These are phyloP conservation scores for Bolinopsis microptera DNA, from an alignment of 37 sponge, comb jelly and placozoan species.

Conservation along the genomic window DNA sequence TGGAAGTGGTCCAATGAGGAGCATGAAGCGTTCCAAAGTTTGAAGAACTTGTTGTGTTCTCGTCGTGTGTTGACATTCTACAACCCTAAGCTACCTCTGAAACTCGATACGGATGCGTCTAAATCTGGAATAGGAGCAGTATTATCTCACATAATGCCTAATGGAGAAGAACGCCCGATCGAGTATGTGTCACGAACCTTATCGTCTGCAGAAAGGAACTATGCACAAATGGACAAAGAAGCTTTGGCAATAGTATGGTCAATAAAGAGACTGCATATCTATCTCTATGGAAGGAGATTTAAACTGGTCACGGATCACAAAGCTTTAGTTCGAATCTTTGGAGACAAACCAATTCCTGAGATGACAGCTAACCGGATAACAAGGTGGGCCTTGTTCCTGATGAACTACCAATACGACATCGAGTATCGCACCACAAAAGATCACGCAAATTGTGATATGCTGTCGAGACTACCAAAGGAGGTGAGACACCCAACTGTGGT, in stretches of 20 bases:
- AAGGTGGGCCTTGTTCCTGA: constrained; percentile 66
- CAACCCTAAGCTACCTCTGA: background rate
- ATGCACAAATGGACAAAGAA: constrained; percentile 73
- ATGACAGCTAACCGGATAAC: constrained; percentile 30
- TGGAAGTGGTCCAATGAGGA: background rate
- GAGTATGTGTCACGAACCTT: constrained; percentile 72
- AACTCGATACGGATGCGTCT: background rate
- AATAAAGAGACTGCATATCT: constrained; percentile 67
- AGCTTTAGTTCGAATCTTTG: constrained; percentile 33
- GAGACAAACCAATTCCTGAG: constrained; percentile 32
- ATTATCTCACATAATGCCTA: constrained; percentile 62
- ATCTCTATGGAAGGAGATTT: constrained; percentile 72
- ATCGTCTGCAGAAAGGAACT: constrained; percentile 66
- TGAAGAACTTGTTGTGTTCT: background rate
- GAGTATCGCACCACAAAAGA: constrained; percentile 68
- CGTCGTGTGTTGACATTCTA: background rate
- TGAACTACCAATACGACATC: constrained; percentile 71
- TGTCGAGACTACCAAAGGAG: constrained; percentile 69
- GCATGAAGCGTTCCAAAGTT: background rate
- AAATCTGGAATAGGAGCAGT: constrained; percentile 20
- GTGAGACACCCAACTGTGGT: background rate
- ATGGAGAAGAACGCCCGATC: constrained; percentile 68
- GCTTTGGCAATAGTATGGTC: constrained; percentile 61
- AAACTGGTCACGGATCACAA: constrained; percentile 65
- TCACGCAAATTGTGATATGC: constrained; percentile 72